phyloP scores from a whole-genome alignment of 2,113 vertebrate genomes.

The Piaya cayana region DNA sequence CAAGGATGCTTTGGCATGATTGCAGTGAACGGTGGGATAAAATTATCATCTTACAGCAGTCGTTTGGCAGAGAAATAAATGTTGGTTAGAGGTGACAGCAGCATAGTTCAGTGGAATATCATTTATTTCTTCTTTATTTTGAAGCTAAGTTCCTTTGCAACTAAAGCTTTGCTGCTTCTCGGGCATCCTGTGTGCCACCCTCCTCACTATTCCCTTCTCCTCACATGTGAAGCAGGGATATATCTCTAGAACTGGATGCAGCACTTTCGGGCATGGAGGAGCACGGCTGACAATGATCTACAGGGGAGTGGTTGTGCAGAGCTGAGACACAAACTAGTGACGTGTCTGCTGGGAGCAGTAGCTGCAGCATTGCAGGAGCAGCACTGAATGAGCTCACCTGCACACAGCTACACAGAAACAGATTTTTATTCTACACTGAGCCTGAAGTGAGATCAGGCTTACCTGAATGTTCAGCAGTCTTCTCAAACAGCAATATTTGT shows the following conservation, averaged over 20 bases:
- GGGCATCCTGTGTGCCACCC: background rate
- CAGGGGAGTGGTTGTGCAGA: background rate
- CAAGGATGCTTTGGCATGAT: background rate
- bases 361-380: background rate
- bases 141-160: background rate
- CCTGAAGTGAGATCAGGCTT: background rate
- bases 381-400: background rate
- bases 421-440: background rate
- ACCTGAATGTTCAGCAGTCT: background rate
- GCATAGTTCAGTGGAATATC: no score
- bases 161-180: background rate
- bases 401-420: background rate
- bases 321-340: background rate
- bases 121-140: background rate
- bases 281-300: background rate
- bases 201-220: background rate
- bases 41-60: background rate
- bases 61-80: background rate
- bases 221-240: fast-evolving
- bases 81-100: background rate
- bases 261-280: no score
- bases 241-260: background rate
- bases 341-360: background rate
- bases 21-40: background rate
- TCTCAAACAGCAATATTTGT: background rate